Base-by-base conservation (phyloP, 2,113 vertebrate genomes). In the Oncorhynchus mykiss region DNA sequence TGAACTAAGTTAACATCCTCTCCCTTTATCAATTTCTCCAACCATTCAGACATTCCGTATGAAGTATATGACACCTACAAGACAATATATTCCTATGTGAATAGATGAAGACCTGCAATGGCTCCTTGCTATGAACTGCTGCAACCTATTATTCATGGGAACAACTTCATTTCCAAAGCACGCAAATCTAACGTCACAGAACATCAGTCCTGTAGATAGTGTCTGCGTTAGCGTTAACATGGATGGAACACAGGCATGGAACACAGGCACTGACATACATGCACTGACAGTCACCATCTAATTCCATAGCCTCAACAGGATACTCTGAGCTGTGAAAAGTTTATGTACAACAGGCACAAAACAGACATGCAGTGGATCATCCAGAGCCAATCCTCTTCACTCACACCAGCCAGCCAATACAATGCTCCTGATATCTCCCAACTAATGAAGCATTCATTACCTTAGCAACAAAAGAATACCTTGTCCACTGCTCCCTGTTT, bases 401-500 rank as follows among this genome's bases (percentile, higher is more conserved):
- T 27, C 65, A n/a, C 29, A 48, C 60, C 0, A 68, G 67, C 69
- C 39, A 67, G 65, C 54, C 57, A 31, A 76, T 78, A 48, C 82
- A 88, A 86, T 82, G 86, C 86, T 81, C 79, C 85, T 87, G 80
- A 86, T 83, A 87, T 77, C 79, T 75, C 62, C 24, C 67, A 78
- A 31, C 62, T 89, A 79, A 64, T 79, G 79, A 85, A 83, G 71
- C 86, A 66, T 83, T 82, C 83, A 84, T 93, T 93, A 93, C 92
- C 92, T 93, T 88, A 80, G 85, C 84, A 85, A 88, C 82, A 84
- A 89, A 88, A 85, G 67, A 84, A 82, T 51, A 87, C 67, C 84
- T 73, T 69, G 90, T 92, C 88, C 86, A 85, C 89, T 84, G 85
- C 82, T 90, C 80, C 81, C 84, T 72, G 79, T 79, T 65, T 81